A percentile compares a stretch with the other conserved stretches of the same genome.
phyloP scores from a whole-genome alignment of 2,113 vertebrate species.

The Mastomys coucha region DNA sequence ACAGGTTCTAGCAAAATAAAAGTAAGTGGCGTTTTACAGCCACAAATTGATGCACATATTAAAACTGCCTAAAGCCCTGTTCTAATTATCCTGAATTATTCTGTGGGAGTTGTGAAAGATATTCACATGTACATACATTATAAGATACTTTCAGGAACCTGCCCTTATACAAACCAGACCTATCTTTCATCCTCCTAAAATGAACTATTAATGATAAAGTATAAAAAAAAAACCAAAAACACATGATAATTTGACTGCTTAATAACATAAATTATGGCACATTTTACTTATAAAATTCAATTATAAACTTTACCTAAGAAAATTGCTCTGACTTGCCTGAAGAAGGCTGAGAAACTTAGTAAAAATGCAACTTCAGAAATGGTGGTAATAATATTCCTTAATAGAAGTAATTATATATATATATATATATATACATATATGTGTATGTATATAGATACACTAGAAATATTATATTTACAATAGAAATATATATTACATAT shows the following conservation, averaged over 20 bases:
- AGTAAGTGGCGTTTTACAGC: slow-evolving; percentile 12
- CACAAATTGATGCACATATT: slow-evolving; percentile 8
- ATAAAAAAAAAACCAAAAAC: neutral
- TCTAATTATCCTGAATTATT: slow-evolving; percentile 56
- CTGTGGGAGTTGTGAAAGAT: slow-evolving; percentile 29
- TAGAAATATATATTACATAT: no score
- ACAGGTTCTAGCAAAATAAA: neutral
- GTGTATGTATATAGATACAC: neutral
- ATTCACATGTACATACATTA: neutral
- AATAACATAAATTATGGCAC: neutral
- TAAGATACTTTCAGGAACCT: neutral
- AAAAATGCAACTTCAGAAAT: neutral
- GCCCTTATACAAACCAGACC: neutral
- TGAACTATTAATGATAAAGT: slow-evolving; percentile 29
- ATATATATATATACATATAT: neutral
- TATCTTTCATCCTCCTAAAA: neutral
- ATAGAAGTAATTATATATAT: neutral
- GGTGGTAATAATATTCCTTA: neutral
- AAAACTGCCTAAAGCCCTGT: neutral
- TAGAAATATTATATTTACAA: no score
- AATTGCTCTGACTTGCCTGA: neutral
- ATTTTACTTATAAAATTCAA: slow-evolving; percentile 46
- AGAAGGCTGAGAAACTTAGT: slow-evolving; percentile 3
- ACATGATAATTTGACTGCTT: neutral
- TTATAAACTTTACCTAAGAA: slow-evolving; percentile 12